Base-by-base conservation (phyloP, 92 coral and sea anemone genomes). In the Muricea muricata region DNA sequence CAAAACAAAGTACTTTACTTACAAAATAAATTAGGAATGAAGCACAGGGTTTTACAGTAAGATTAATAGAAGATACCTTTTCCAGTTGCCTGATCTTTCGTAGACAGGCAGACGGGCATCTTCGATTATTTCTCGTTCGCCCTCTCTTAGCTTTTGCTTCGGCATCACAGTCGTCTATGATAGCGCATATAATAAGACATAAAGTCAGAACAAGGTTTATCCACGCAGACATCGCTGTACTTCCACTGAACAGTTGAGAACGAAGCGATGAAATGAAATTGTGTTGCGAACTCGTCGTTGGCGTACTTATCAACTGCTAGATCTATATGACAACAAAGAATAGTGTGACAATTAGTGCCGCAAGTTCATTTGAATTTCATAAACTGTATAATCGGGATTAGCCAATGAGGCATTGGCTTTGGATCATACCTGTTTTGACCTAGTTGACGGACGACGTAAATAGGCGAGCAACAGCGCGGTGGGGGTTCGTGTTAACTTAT, bases 341-440 rank as follows among this genome's bases (percentile, higher is more conserved):
- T 75, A 75, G 63, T 47, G 61, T 75, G 80, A 75, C 65, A 75
- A 75, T 75, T 32, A 75, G 65, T 21, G 14, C 80, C 70, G 70
- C 70, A 75, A 75, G 80, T 28, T 75, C 80, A 75, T 75, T 75
- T 75, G 80, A 75, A 75, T 75, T 75, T 75, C 80, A 75, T 75
- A 75, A 75, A 75, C 41, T 40, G 20, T 18, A n/a, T 40, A 29
- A 75, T 50, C n/a, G 1, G 33, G 65, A 28, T 75, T 57, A 50
- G 41, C 80, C 80, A 75, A 75, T 75, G 25, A 31, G 35, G 39
- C 6, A 50, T 3, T 50, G 57, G 23, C 75, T 5, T 71, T 31
- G n/a, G 12, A 32, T 57, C 65, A 37, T 75, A 48, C 65, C 65
- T 75, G 80, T 75, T 75, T 73, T 75, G 65, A 75, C 40, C 80